Evolutionary conservation across 2,888 invertebrate species (phyloP).

Genomic region (Polydrusus tereticollis): DNA sequence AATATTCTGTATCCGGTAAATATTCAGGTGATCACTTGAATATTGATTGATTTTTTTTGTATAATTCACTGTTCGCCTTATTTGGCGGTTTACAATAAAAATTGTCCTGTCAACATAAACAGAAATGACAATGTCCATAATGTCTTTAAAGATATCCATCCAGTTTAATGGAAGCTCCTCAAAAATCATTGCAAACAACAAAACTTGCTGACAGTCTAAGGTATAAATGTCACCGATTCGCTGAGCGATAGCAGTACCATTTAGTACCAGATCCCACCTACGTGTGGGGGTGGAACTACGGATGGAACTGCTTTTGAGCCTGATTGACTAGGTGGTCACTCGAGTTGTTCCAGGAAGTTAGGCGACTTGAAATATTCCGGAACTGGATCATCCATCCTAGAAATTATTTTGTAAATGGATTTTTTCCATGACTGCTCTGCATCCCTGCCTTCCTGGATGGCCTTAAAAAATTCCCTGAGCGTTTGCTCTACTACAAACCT

Average conservation of each 20-base stretch:
- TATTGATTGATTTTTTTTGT: slow-evolving; percentile 66
- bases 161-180: slow-evolving; percentile 56
- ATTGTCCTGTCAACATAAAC: slow-evolving; percentile 56
- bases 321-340: slow-evolving; percentile 72
- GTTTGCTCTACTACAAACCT: slow-evolving; percentile 98
- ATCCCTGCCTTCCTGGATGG: slow-evolving; percentile 96
- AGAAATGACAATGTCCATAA: slow-evolving; percentile 58
- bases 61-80: slow-evolving; percentile 47
- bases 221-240: slow-evolving; percentile 65
- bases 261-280: slow-evolving; percentile 57
- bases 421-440: slow-evolving; percentile 99
- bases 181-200: slow-evolving; percentile 62
- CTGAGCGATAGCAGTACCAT: slow-evolving; percentile 43
- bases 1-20: slow-evolving; percentile 62
- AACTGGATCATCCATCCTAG: slow-evolving; percentile 97
- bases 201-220: slow-evolving; percentile 64
- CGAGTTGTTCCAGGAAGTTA: slow-evolving; percentile 98
- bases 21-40: slow-evolving; percentile 66
- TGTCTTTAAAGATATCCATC: slow-evolving; percentile 33
- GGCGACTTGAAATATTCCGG: slow-evolving; percentile 99
- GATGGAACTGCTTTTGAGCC: slow-evolving; percentile 33
- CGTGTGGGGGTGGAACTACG: slow-evolving; percentile 57
- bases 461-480: slow-evolving; percentile 98
- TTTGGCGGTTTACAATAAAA: slow-evolving; percentile 38
- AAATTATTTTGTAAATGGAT: slow-evolving; percentile 99